phyloP scores from a whole-genome alignment of 2,797 vertebrate species.

The Acestrorhynchus altus region DNA sequence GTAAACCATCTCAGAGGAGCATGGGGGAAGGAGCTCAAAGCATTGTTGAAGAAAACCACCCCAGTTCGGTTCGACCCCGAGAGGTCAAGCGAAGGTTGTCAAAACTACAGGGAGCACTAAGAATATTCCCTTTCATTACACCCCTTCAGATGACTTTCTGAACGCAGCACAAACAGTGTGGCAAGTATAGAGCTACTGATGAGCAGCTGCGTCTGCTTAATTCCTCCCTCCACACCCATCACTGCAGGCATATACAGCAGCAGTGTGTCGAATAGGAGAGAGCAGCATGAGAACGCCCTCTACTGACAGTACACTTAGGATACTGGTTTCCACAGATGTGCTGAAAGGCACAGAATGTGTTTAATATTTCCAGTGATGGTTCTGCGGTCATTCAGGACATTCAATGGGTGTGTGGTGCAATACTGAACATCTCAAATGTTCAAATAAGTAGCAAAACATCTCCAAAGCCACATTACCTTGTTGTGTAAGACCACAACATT shows the following conservation, averaged over 20 bases:
- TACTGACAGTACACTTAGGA: slow-evolving; percentile 50
- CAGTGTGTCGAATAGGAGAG: background rate
- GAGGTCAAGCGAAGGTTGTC: slow-evolving; percentile 37
- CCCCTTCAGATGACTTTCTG: slow-evolving; percentile 7
- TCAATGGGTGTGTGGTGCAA: background rate
- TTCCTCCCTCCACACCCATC: background rate
- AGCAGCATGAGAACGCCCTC: slow-evolving; percentile 60
- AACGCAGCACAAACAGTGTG: slow-evolving; percentile 12
- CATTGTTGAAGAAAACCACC: slow-evolving; percentile 43
- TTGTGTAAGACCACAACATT: slow-evolving; percentile 96
- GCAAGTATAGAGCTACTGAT: slow-evolving; percentile 10
- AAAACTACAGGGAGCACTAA: slow-evolving; percentile 14
- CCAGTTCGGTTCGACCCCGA: background rate
- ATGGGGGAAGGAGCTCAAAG: slow-evolving; percentile 15
- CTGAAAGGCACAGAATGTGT: background rate
- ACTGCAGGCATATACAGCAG: background rate
- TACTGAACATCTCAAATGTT: background rate
- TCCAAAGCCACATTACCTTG: slow-evolving; percentile 74
- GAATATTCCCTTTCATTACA: slow-evolving; percentile 29
- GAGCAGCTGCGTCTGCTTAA: slow-evolving; percentile 14
- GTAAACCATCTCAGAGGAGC: slow-evolving; percentile 33
- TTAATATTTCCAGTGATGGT: too few species aligned
- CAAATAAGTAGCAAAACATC: too few species aligned
- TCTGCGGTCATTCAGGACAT: too few species aligned
- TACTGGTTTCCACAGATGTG: background rate